phyloP scores from a whole-genome alignment of 2,888 invertebrate species.

The Parthenolecanium corni region DNA sequence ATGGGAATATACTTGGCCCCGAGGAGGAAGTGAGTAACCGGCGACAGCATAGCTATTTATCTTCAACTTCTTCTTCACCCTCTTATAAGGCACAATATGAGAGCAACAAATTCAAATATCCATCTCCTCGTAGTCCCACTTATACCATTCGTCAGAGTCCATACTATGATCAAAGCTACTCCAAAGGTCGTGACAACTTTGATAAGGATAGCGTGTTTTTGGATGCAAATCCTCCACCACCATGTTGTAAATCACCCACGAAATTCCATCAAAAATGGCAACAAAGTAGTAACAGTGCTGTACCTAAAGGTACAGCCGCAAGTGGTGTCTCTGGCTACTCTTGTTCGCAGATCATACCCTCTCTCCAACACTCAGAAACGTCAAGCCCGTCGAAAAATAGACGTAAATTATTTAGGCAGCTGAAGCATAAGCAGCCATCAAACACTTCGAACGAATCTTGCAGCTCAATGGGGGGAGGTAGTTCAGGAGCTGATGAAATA shows the following conservation, averaged over 20 bases:
- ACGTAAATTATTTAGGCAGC: slow-evolving; percentile 14
- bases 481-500: slow-evolving; percentile 11
- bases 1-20: slow-evolving; percentile 10
- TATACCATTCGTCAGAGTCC: slow-evolving; percentile 28
- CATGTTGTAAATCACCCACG: slow-evolving; percentile 15
- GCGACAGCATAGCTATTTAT: background rate
- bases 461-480: too few relatives aligned
- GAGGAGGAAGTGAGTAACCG: slow-evolving; percentile 7
- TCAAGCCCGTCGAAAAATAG: slow-evolving; percentile 16
- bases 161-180: slow-evolving; percentile 12
- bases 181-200: background rate
- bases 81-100: slow-evolving; percentile 13
- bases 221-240: background rate
- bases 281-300: background rate
- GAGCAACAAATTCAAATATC: slow-evolving; percentile 17
- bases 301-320: too few relatives aligned
- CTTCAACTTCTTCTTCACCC: background rate
- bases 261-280: slow-evolving; percentile 26
- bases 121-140: slow-evolving; percentile 18
- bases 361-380: slow-evolving; percentile 1
- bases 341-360: slow-evolving; percentile 6
- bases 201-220: slow-evolving; percentile 19
- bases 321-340: background rate
- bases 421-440: slow-evolving; percentile 11
- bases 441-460: slow-evolving; percentile 11